phyloP scores from a whole-genome alignment of 2,797 vertebrate genomes.

The Thamnophis elegans region DNA sequence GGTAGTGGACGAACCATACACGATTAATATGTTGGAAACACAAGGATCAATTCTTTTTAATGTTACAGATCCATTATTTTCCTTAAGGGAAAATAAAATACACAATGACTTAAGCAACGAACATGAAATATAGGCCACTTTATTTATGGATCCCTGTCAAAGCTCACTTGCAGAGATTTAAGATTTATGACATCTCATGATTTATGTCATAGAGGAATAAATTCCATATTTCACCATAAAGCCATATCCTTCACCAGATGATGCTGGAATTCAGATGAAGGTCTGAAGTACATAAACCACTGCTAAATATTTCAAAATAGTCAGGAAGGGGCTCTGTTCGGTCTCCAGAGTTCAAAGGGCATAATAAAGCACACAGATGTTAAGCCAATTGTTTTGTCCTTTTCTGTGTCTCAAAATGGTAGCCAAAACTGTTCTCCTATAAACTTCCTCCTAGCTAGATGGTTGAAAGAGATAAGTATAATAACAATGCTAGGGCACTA shows the following conservation, averaged over 20 bases:
- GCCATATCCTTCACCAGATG: constrained; percentile 6
- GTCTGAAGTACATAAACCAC: constrained; percentile 8
- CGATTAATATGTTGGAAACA: not conserved
- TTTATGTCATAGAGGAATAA: constrained; percentile 38
- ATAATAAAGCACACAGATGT: not conserved
- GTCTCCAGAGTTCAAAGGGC: constrained; percentile 8
- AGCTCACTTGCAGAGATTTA: not conserved
- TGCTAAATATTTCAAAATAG: constrained; percentile 8
- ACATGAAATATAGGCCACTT: constrained; percentile 19
- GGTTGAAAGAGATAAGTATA: not conserved
- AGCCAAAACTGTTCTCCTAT: not conserved
- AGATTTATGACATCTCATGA: not conserved
- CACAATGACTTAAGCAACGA: constrained; percentile 28
- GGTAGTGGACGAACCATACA: not conserved
- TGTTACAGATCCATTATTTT: constrained; percentile 34
- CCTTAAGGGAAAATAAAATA: constrained; percentile 17
- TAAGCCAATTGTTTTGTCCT: not conserved
- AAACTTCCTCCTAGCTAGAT: not conserved
- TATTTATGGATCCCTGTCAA: constrained; percentile 23
- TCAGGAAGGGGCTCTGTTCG: not conserved
- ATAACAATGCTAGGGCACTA: not conserved
- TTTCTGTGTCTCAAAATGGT: not conserved
- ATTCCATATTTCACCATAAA: constrained; percentile 37
- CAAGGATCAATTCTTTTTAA: constrained; percentile 9
- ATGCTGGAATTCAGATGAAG: constrained; percentile 31